These are phyloP conservation scores for Xyrichtys novacula DNA, from an alignment of 2,797 vertebrate species.

Conservation along the genomic window DNA sequence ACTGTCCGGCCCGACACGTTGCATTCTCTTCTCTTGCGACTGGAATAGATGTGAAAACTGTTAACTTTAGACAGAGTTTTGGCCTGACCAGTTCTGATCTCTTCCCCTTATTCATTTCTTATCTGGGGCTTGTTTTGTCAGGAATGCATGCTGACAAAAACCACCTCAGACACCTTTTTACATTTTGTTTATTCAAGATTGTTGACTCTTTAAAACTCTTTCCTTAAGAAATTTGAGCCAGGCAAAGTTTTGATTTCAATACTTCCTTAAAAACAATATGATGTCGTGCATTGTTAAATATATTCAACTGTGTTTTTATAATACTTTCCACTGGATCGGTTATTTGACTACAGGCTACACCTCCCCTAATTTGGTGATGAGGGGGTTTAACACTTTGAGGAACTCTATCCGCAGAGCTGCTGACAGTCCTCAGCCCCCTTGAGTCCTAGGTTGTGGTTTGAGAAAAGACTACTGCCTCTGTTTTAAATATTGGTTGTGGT, in stretches of 20 bases:
- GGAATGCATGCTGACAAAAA: conserved; percentile 38
- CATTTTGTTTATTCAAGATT: conserved; percentile 57
- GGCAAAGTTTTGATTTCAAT: conserved; percentile 19
- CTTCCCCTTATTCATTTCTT: conserved; percentile 41
- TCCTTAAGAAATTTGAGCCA: conserved; percentile 1
- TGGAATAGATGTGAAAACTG: conserved; percentile 81
- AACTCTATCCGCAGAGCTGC: conserved; percentile 70
- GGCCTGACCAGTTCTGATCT: conserved; percentile 59
- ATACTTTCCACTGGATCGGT: conserved; percentile 43
- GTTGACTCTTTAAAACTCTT: conserved; percentile 14
- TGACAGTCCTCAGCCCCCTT: conserved; percentile 73
- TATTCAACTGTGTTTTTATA: conserved; percentile 53
- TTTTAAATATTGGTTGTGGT: conserved; percentile 76
- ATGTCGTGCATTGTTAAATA: conserved; percentile 35
- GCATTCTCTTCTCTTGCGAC: conserved; percentile 73
- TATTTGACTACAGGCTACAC: conserved; percentile 45
- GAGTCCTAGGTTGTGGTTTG: conserved; percentile 60
- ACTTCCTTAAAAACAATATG: conserved; percentile 7
- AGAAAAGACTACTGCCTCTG: conserved; percentile 68
- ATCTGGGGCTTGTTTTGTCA: conserved; percentile 63
- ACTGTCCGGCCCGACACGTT: conserved; percentile 78
- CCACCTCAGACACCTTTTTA: conserved; percentile 37
- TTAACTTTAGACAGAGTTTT: conserved; percentile 76
- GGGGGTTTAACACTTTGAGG: conserved; percentile 74
- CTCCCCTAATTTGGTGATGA: conserved; percentile 78